Evolutionary conservation across 2,797 vertebrate species (phyloP).

Genomic region (Gymnoscopelus microlampas): DNA sequence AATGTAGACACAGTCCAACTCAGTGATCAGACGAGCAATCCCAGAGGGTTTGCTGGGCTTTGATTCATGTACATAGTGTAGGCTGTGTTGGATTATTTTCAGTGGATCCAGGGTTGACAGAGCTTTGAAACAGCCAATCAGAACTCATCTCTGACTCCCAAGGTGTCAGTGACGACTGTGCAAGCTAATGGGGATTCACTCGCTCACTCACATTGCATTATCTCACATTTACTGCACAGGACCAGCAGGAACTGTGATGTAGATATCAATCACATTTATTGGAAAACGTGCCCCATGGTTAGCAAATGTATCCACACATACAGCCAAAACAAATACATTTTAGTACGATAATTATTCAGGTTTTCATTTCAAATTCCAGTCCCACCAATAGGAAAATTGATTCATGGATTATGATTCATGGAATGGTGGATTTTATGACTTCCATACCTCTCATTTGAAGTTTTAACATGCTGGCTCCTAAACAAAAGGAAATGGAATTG

Average conservation of each 20-base stretch:
- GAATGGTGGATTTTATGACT: constrained; percentile 1
- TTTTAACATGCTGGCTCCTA: not conserved
- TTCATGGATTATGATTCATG: constrained; percentile 5
- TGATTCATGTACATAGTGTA: constrained; percentile 52
- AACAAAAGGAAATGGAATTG: not conserved
- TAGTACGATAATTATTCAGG: not conserved
- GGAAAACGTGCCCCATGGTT: constrained; percentile 8
- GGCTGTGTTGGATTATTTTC: constrained; percentile 63
- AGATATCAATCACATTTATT: not conserved
- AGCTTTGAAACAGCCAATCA: constrained; percentile 61
- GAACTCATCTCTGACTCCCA: constrained; percentile 25
- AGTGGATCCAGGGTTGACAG: constrained; percentile 54
- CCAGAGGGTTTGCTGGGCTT: constrained; percentile 41
- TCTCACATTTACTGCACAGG: constrained; percentile 12
- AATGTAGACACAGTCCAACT: constrained; percentile 43
- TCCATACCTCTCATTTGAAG: not conserved
- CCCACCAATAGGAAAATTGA: constrained; percentile 6
- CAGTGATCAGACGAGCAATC: constrained; percentile 32
- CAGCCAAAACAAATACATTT: constrained; percentile 15
- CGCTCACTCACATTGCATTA: constrained; percentile 15
- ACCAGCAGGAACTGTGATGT: constrained; percentile 5
- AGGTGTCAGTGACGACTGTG: constrained; percentile 21
- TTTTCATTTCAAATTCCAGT: constrained; percentile 3
- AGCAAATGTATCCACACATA: constrained; percentile 7
- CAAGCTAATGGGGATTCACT: not conserved